Percentiles rank a stretch among this genome's conserved stretches.
Evolutionary conservation across 1,140 invertebrate species (phyloP).

Genomic region (Centruroides vittatus): DNA sequence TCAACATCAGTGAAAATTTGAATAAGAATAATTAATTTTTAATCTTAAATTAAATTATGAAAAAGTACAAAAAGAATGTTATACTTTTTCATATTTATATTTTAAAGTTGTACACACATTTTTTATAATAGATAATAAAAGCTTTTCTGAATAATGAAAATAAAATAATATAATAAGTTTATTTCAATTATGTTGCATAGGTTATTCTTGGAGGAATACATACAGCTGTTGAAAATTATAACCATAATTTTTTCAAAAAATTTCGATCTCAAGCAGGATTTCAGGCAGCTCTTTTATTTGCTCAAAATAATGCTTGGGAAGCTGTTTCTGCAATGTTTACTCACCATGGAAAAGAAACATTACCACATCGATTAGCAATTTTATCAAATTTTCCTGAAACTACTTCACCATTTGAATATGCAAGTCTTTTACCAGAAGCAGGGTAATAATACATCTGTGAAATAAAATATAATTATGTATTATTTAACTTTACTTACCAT

Average conservation of each 20-base stretch:
- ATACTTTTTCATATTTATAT: no score
- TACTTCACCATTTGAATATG: constrained; percentile 48
- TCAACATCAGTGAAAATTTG: no score
- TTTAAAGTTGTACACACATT: no score
- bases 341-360: constrained; percentile 46
- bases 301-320: constrained; percentile 39
- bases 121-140: no score
- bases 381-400: constrained; percentile 63
- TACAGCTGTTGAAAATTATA: constrained; percentile 33
- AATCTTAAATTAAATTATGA: no score
- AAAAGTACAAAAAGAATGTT: no score
- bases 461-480: background rate
- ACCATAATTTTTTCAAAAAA: constrained; percentile 38
- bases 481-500: no score
- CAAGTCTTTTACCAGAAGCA: constrained; percentile 20
- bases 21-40: no score
- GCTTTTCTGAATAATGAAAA: no score
- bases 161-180: no score
- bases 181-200: constrained; percentile 2
- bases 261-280: constrained; percentile 41
- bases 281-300: constrained; percentile 45
- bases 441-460: background rate
- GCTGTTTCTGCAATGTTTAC: constrained; percentile 51
- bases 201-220: constrained; percentile 33
- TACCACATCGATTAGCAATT: constrained; percentile 47